Conservation (phyloP, 2,888 invertebrate genomes). For the Melangyna quadrimaculata region DNA sequence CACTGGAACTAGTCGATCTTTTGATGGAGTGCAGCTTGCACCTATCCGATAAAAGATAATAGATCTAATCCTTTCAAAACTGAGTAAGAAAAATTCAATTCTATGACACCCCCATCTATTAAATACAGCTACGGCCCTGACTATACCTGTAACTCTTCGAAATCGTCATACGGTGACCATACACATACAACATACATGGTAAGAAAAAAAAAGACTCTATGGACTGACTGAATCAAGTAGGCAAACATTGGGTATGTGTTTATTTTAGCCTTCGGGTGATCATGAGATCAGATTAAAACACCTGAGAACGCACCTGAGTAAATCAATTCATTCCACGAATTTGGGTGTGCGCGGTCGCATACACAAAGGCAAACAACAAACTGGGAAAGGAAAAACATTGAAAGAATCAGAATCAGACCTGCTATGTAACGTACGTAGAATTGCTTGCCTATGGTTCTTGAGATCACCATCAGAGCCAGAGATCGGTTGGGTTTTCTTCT, state of each 20-base stretch:
- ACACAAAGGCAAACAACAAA: conserved; percentile 34
- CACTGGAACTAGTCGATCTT: too few species aligned
- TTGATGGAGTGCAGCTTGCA: too few species aligned
- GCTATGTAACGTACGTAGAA: not conserved
- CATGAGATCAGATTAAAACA: conserved; percentile 72
- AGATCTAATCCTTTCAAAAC: not conserved
- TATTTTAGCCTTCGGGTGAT: conserved; percentile 72
- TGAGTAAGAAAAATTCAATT: not conserved
- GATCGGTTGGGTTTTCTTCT: conserved; percentile 66
- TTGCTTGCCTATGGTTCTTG: conserved; percentile 30
- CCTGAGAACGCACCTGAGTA: conserved; percentile 80
- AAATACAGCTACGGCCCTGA: not conserved
- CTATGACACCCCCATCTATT: not conserved
- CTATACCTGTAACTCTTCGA: conserved; percentile 29
- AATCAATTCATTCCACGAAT: conserved; percentile 81
- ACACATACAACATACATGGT: not conserved
- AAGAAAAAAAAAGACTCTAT: conserved; percentile 1
- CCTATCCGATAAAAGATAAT: too few species aligned
- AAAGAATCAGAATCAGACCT: conserved; percentile 33
- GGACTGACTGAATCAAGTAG: conserved; percentile 47
- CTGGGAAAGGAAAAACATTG: conserved; percentile 63
- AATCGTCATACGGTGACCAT: conserved; percentile 66
- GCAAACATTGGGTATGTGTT: conserved; percentile 66
- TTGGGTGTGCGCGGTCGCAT: conserved; percentile 72
- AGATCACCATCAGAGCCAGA: conserved; percentile 40